Evolutionary conservation across 1,140 invertebrate genomes (phyloP).

Genomic region (Bombus waltoni): DNA sequence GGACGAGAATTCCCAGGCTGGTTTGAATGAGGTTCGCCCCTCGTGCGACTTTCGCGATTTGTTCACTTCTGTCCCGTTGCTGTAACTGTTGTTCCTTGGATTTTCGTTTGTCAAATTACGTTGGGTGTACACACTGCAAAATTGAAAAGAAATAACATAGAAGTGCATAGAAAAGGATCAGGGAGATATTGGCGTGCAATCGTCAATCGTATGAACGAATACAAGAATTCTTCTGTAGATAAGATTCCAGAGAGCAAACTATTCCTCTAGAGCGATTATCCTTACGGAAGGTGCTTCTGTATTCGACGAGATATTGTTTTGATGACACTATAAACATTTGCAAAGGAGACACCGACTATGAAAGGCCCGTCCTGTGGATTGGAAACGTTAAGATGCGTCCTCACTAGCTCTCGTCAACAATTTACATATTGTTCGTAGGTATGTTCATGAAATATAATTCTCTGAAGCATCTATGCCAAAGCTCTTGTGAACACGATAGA

Average conservation of each 20-base stretch:
- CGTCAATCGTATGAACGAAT: not conserved
- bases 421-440: too few relatives aligned
- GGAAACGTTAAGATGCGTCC: not conserved
- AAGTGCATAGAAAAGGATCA: not conserved
- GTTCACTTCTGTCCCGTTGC: not conserved
- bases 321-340: not conserved
- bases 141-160: not conserved
- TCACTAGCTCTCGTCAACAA: too few relatives aligned
- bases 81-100: not conserved
- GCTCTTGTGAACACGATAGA: too few relatives aligned
- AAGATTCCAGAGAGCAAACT: not conserved
- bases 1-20: constrained; percentile 11
- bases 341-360: not conserved
- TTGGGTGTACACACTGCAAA: too few relatives aligned
- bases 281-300: not conserved
- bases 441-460: too few relatives aligned
- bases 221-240: not conserved
- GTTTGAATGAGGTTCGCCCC: not conserved
- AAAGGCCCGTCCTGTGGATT: not conserved
- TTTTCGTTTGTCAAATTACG: not conserved
- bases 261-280: not conserved
- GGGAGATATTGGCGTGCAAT: not conserved
- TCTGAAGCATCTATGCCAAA: too few relatives aligned
- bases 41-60: not conserved
- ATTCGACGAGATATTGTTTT: not conserved